A percentile compares a stretch with the other conserved stretches of the same genome.
Conservation (phyloP, 2,113 vertebrate species). For the Parus major region DNA sequence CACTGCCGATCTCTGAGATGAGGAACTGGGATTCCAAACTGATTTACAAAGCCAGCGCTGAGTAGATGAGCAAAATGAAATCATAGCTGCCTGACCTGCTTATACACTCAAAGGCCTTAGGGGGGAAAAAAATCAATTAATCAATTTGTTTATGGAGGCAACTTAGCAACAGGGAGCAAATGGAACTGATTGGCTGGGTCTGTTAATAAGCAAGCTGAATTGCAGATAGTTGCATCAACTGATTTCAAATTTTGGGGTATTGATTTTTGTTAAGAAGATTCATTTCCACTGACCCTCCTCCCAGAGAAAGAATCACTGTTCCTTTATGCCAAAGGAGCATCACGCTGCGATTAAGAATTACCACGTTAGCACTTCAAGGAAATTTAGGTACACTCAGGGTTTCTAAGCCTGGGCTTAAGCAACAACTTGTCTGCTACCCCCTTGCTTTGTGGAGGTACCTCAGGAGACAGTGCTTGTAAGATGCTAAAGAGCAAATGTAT, state of each 20-base stretch:
- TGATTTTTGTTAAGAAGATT: conserved; percentile 74
- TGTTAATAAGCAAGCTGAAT: conserved; percentile 67
- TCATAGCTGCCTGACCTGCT: conserved; percentile 67
- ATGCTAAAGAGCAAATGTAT: background rate
- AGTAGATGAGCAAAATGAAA: conserved; percentile 69
- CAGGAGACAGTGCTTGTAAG: background rate
- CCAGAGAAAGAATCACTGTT: conserved; percentile 26
- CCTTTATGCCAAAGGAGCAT: background rate
- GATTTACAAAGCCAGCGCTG: conserved; percentile 50
- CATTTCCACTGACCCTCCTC: conserved; percentile 53
- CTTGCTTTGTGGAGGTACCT: background rate
- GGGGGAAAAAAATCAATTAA: conserved; percentile 62
- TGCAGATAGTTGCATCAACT: conserved; percentile 66
- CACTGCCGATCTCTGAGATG: background rate
- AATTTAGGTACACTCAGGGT: background rate
- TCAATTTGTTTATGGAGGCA: conserved; percentile 74
- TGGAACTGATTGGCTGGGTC: conserved; percentile 24
- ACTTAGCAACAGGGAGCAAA: conserved; percentile 65
- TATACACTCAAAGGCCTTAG: conserved; percentile 53
- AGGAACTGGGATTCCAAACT: conserved; percentile 43
- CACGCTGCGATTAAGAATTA: background rate
- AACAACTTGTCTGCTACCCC: background rate
- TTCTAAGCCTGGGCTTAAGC: background rate
- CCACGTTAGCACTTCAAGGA: background rate
- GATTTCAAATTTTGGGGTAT: conserved; percentile 70